These are phyloP conservation scores for Simalia tracyae DNA, from an alignment of 2,797 vertebrate species.

Conservation along the genomic window DNA sequence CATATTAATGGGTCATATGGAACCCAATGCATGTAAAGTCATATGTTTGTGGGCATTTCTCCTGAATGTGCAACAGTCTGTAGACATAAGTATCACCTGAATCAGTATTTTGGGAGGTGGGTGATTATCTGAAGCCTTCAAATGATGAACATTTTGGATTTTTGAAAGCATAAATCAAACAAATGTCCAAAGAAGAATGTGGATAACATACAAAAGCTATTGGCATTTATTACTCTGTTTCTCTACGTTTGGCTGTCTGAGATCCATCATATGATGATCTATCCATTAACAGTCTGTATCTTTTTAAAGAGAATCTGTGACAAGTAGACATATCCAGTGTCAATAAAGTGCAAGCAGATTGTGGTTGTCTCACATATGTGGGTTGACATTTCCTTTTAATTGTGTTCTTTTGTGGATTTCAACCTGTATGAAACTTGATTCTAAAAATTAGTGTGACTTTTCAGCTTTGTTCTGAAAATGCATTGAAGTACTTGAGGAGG, in stretches of 20 bases:
- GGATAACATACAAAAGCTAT: neutral
- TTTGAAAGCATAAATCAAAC: neutral
- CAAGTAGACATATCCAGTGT: neutral
- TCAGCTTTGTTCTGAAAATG: slow-evolving; percentile 1
- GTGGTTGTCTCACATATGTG: neutral
- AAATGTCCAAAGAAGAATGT: neutral
- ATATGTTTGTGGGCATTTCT: neutral
- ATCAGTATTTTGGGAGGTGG: neutral
- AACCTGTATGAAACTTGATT: neutral
- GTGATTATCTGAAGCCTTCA: neutral
- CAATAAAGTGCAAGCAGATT: neutral
- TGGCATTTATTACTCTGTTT: neutral
- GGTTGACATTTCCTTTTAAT: neutral
- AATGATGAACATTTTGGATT: neutral
- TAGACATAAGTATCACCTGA: neutral
- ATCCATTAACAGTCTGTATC: neutral
- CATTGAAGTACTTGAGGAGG: neutral
- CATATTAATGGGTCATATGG: neutral
- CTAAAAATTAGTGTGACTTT: neutral
- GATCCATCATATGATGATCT: neutral
- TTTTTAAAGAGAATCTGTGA: neutral
- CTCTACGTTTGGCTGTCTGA: neutral
- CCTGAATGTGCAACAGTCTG: neutral
- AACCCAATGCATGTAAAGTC: neutral
- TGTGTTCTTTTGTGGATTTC: neutral